phyloP scores from a whole-genome alignment of 1,140 invertebrate species.

The Bombus soroeensis region DNA sequence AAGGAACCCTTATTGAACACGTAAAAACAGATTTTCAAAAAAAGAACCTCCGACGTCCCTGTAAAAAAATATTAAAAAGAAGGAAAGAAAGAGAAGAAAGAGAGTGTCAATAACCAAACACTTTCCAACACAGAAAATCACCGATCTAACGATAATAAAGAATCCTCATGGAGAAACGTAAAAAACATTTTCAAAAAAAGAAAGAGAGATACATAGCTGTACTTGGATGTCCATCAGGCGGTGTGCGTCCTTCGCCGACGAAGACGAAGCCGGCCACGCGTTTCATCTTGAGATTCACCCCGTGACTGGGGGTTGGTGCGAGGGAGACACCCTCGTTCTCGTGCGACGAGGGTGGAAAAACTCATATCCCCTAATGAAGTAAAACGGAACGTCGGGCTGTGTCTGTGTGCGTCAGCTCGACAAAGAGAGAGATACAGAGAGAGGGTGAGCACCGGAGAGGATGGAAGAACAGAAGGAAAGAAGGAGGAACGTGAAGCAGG shows the following conservation, averaged over 20 bases:
- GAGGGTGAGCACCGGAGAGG: too few species aligned
- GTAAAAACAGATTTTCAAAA: too few species aligned
- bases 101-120: too few species aligned
- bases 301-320: constrained; percentile 30
- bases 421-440: neutral
- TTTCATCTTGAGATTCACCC: constrained; percentile 44
- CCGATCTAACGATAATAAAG: too few species aligned
- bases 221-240: neutral
- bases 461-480: neutral
- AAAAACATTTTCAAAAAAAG: neutral
- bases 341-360: constrained; percentile 68
- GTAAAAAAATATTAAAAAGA: too few species aligned
- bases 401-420: neutral
- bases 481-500: neutral
- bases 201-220: neutral
- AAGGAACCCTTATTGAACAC: too few species aligned
- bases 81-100: too few species aligned
- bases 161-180: too few species aligned
- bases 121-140: too few species aligned
- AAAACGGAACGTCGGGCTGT: constrained; percentile 62
- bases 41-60: too few species aligned
- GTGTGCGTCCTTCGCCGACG: constrained; percentile 18
- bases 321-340: constrained; percentile 38
- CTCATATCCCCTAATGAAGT: constrained; percentile 75
- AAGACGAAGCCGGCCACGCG: constrained; percentile 25